A percentile compares a stretch with the other conserved stretches of the same genome.
Evolutionary conservation across 2,888 invertebrate genomes (phyloP).

Genomic region (Tipula confusa): DNA sequence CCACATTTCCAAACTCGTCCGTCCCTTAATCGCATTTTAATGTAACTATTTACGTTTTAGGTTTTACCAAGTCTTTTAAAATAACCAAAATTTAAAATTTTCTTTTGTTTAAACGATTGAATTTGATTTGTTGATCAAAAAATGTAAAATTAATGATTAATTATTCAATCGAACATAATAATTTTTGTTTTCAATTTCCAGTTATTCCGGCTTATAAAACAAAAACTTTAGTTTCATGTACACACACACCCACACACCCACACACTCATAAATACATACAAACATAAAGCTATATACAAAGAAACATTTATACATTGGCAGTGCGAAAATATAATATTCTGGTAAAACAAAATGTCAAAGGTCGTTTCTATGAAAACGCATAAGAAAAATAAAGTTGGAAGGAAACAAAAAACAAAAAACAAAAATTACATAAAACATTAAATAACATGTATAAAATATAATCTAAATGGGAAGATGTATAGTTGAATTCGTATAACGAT

Average conservation of each 20-base stretch:
- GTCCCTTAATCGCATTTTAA: too few species aligned
- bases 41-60: too few species aligned
- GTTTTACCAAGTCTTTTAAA: too few species aligned
- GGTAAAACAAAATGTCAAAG: not conserved
- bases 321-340: not conserved
- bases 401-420: not conserved
- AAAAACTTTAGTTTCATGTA: not conserved
- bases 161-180: not conserved
- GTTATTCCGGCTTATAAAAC: not conserved
- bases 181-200: not conserved
- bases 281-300: too few species aligned
- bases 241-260: too few species aligned
- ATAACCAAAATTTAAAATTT: too few species aligned
- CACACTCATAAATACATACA: too few species aligned
- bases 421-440: not conserved
- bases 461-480: not conserved
- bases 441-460: too few species aligned
- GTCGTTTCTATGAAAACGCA: constrained; percentile 20
- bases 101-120: too few species aligned
- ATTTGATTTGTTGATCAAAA: not conserved
- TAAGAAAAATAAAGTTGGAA: not conserved
- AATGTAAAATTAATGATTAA: not conserved
- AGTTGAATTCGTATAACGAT: not conserved
- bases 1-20: too few species aligned
- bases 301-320: not conserved